Base-by-base conservation (phyloP, 2,797 vertebrate genomes). In the Spinus pinus region DNA sequence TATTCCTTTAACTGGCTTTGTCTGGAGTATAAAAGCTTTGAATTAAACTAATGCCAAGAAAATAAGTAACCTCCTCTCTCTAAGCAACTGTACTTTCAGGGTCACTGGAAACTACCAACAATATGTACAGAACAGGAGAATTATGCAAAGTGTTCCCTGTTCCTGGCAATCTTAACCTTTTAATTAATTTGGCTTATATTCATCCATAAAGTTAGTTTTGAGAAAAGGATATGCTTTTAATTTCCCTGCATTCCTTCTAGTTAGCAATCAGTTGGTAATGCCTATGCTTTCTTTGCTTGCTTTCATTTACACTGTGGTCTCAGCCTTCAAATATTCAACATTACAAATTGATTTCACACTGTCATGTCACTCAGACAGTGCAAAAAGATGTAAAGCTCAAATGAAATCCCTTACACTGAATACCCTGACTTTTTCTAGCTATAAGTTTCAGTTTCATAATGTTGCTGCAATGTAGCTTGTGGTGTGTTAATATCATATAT, bases 401-500 rank as follows among this genome's bases (percentile, higher is more conserved):
- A 41, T 83, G 31, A 80, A 95, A 92, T 57, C 24, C 80, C 77
- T 90, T 91, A 79, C 33, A 81, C n/a, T 90, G 81, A 96, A 96
- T 91, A 95, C 58, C 75, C 75, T 92, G 72, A 73, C n/a, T 95
- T 86, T 66, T 81, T 49, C 79, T 85, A 51, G 37, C 9, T 94
- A 14, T 83, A 93, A 88, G 51, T 95, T 42, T 93, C 84, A 90
- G 85, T 93, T 94, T 69, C 73, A 67, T 75, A 94, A 91, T 86
- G 49, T 91, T 95, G 71, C 93, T 97, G 96, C 95, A 95, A 81
- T 94, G 57, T 90, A 97, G 35, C 42, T 93, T n/a, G 83, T 86
- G 81, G 53, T 84, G 70, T 74, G 50, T 93, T 96, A 96, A 96
- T 96, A 96, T 94, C 93, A 97, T 97, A 78, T 96, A 97, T 92